These are phyloP conservation scores for Entosphenus tridentatus DNA, from an alignment of 2,113 vertebrate species.

Conservation along the genomic window DNA sequence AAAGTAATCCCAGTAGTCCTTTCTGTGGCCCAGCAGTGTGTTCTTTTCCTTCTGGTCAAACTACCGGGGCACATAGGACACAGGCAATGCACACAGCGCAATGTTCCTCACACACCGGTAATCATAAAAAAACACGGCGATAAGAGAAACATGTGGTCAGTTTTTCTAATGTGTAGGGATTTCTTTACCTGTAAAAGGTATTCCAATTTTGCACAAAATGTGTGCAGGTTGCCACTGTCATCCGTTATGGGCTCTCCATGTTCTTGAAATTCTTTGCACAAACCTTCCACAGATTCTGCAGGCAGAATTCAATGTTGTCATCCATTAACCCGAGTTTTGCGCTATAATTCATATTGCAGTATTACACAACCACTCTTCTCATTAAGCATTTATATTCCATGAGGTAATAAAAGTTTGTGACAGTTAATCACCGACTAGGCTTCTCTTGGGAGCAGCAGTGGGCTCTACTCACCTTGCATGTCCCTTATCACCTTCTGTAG, in stretches of 20 bases:
- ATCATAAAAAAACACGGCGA: background rate
- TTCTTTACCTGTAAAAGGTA: conserved; percentile 64
- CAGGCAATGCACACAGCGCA: background rate
- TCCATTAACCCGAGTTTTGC: conserved; percentile 12
- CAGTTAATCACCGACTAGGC: background rate
- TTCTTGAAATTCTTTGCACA: conserved; percentile 54
- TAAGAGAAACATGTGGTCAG: background rate
- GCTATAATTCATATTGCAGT: conserved; percentile 17
- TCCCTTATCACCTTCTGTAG: conserved; percentile 75
- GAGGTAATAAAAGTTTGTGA: background rate
- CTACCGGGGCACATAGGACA: conserved; percentile 18
- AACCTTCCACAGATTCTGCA: conserved; percentile 54
- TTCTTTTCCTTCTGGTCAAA: conserved; percentile 86
- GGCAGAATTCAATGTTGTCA: conserved; percentile 13
- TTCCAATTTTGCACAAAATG: conserved; percentile 79
- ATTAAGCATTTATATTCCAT: conserved; percentile 11
- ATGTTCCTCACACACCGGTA: background rate
- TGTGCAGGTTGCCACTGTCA: conserved; percentile 59
- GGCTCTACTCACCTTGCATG: conserved; percentile 35
- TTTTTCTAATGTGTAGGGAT: background rate
- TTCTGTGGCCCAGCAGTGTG: conserved; percentile 55
- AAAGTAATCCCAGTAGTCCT: conserved; percentile 98
- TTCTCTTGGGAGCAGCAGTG: no score
- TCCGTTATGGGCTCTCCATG: conserved; percentile 63
- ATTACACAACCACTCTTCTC: conserved; percentile 15